Percentiles rank a stretch among this genome's conserved stretches.
These are phyloP conservation scores for Melospiza georgiana DNA, from an alignment of 2,113 vertebrate genomes.

Conservation along the genomic window DNA sequence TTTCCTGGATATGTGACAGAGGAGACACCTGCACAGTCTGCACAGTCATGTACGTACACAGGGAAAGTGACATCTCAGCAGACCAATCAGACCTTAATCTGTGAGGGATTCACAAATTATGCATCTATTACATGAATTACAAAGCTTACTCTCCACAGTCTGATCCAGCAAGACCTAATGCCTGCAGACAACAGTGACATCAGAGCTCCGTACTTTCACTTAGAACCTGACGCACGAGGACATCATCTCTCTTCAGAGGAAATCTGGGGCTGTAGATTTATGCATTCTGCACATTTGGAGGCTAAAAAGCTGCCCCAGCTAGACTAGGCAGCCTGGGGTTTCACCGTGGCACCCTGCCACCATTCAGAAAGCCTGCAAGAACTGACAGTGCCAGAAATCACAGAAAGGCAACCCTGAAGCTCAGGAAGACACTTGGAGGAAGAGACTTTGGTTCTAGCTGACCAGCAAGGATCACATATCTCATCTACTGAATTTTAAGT, in stretches of 20 bases:
- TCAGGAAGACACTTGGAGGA: neutral
- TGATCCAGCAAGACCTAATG: neutral
- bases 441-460: neutral
- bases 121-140: neutral
- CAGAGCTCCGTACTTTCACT: neutral
- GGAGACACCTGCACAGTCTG: neutral
- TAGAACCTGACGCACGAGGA: accelerated
- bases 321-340: neutral
- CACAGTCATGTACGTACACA: neutral
- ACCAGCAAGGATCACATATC: neutral
- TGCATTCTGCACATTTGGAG: neutral
- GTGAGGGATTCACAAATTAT: neutral
- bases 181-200: neutral
- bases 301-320: neutral
- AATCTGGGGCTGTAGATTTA: neutral
- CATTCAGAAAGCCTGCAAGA: neutral
- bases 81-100: neutral
- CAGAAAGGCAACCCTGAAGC: neutral
- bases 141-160: neutral
- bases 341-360: accelerated
- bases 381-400: neutral
- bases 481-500: neutral
- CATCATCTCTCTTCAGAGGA: neutral
- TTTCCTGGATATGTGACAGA: neutral
- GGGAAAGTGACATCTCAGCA: neutral